Percentiles rank a stretch among this genome's conserved stretches.
Conservation (phyloP, 2,797 vertebrate species). For the Danionella dracula region DNA sequence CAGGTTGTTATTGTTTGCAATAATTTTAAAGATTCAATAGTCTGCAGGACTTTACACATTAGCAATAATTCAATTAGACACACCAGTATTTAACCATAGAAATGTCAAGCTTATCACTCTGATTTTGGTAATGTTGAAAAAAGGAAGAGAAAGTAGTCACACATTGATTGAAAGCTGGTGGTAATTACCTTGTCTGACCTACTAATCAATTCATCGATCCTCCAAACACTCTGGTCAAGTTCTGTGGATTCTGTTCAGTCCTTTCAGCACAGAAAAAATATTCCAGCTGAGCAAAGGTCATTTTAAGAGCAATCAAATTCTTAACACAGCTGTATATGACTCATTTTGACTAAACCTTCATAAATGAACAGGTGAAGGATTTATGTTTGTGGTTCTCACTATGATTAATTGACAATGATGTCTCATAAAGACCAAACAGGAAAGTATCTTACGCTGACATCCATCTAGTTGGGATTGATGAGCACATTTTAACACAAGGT, state of each 20-base stretch:
- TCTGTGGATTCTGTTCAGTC: slow-evolving; percentile 12
- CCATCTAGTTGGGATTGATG: slow-evolving; percentile 21
- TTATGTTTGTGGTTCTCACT: slow-evolving; percentile 17
- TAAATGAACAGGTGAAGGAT: slow-evolving; percentile 33
- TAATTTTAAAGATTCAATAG: too few species aligned
- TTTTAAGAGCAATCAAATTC: slow-evolving; percentile 34
- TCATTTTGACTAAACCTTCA: slow-evolving; percentile 31
- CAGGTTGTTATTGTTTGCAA: too few species aligned
- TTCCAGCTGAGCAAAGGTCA: slow-evolving; percentile 36
- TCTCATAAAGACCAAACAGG: slow-evolving; percentile 3
- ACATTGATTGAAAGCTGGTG: slow-evolving; percentile 16
- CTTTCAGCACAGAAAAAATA: slow-evolving; percentile 14
- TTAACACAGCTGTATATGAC: slow-evolving; percentile 29
- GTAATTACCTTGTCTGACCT: slow-evolving; percentile 43
- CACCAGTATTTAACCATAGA: neutral
- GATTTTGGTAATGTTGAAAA: neutral
- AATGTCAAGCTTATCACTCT: neutral
- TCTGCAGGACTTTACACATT: neutral
- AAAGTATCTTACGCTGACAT: neutral
- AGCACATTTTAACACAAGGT: slow-evolving; percentile 23
- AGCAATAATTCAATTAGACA: neutral
- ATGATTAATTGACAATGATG: slow-evolving; percentile 32
- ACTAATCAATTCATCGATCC: slow-evolving; percentile 44
- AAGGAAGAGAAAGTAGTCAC: neutral
- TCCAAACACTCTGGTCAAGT: slow-evolving; percentile 18